Evolutionary conservation across 2,888 invertebrate species (phyloP), one percentile per base, ranked within the genome.

Genomic region (Netelia inedita): DNA sequence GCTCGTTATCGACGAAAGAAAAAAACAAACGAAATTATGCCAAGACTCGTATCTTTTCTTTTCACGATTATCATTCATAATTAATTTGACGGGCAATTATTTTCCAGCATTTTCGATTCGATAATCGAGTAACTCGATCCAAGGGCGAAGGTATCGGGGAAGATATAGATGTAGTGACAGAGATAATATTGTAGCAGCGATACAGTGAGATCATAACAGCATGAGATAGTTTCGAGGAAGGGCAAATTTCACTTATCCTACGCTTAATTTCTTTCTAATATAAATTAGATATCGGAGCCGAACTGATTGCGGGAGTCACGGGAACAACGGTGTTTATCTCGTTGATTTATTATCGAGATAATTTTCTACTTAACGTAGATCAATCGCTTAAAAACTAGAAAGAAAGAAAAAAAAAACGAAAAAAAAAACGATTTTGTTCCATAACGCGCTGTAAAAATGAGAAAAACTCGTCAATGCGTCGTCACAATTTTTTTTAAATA

Each of bases 81-180:
- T n/a, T 43, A 8, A 14, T 41, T 68, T 16, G 5, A 19, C 35
- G n/a, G n/a, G 16, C 8, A 68, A 50, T 23, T 50, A 35, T 53
- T 65, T 21, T 63, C 2, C 2, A 53, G 16, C 35, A 2, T 57
- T 59, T 63, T 35, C 41, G n/a, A 65, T 41, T 41, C 41, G 23
- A 43, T 6, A 28, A 63, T 28, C 16, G 50, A 21, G 50, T 28
- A 55, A 5, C 61, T 63, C 43, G 63, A 61, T 61, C 59, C 23
- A 8, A 14, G 80, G 63, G 59, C 87, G 85, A 35, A 57, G 14
- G 65, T 41, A 61, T 78, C 55, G 53, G 50, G 83, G 76, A 76
- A 76, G 55, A 82, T 21, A 57, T 83, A 82, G 79, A 85, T 79
- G 73, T 78, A 82, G 69, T 87, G 80, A 87, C 75, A 87, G 75